Conservation (phyloP, 1,140 invertebrate species). For the Pemphigus obesinymphae region DNA sequence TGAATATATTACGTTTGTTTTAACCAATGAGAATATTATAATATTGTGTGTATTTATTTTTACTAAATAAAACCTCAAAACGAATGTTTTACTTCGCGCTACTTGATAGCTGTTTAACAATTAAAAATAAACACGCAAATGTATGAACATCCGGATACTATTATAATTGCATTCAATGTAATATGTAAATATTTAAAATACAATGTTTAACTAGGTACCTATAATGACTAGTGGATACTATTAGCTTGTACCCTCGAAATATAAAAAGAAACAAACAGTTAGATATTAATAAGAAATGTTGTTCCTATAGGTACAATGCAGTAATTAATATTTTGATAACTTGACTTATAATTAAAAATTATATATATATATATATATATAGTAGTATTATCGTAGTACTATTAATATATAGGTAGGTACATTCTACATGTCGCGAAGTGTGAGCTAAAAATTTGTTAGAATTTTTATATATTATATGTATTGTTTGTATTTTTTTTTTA, state of each 20-base stretch:
- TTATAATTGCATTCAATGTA: neutral
- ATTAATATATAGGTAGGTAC: no score
- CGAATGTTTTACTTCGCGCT: neutral
- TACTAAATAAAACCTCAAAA: neutral
- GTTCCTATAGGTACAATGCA: no score
- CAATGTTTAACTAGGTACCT: neutral
- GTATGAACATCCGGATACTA: constrained; percentile 7
- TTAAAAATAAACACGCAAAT: constrained; percentile 25
- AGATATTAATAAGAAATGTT: no score
- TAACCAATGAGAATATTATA: neutral
- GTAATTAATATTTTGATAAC: neutral
- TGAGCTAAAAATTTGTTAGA: no score
- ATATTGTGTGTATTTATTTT: neutral
- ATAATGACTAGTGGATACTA: neutral
- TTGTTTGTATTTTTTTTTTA: no score
- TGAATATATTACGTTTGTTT: constrained; percentile 1
- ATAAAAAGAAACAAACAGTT: neutral
- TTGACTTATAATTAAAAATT: neutral
- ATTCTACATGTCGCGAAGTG: no score
- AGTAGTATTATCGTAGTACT: no score
- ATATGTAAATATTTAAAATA: neutral
- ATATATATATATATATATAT: neutral
- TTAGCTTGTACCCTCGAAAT: neutral
- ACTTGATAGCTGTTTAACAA: neutral
- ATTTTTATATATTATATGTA: no score